Evolutionary conservation across 2,113 vertebrate species (phyloP), one percentile per base, ranked within the genome.

Genomic region (Cebidichthys violaceus): DNA sequence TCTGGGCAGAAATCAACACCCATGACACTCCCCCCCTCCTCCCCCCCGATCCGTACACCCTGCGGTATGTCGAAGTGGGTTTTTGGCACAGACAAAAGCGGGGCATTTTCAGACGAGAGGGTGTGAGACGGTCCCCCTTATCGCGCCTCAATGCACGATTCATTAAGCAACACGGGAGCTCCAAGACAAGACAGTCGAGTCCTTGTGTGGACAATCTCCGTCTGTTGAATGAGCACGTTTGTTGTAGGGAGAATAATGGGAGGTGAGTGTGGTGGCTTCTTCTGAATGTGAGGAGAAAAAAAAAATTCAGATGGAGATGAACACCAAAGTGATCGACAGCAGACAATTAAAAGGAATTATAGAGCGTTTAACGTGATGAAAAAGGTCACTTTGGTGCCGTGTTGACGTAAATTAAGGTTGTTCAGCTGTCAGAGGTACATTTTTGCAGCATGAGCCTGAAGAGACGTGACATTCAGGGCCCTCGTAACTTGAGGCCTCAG

Each of bases 1-100:
- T 81, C 31, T 89, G 85, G 79, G 79, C 84, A 83, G 70, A 73
- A 83, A 84, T 65, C 35, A 74, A 57, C 85, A 73, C 55, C 73
- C 70, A 10, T 81, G 70, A 79, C 65, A 22, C 71, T 7, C 78
- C 31, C 13, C 37, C 47, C 45, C 31, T 18, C 29, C 52, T 17
- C 24, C 22, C 41, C 9, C 17, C 2, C 5, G 3, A 37, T 47
- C 2, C 27, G 31, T 17, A 57, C 65, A 54, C 59, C 52, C 77
- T 18, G 27, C 2, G 61, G 81, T 60, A 85, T 79, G 68, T 54
- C 18, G 2, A 72, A 78, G 77, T 73, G 71, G 81, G 47, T 37
- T 77, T 64, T 81, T 87, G 86, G 71, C 84, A 39, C 33, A 4
- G 57, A 84, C 69, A 52, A 57, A 57, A 47, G 75, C 66, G 4